Conservation (phyloP, 2,113 vertebrate species). For the Brienomyrus longianalis region DNA sequence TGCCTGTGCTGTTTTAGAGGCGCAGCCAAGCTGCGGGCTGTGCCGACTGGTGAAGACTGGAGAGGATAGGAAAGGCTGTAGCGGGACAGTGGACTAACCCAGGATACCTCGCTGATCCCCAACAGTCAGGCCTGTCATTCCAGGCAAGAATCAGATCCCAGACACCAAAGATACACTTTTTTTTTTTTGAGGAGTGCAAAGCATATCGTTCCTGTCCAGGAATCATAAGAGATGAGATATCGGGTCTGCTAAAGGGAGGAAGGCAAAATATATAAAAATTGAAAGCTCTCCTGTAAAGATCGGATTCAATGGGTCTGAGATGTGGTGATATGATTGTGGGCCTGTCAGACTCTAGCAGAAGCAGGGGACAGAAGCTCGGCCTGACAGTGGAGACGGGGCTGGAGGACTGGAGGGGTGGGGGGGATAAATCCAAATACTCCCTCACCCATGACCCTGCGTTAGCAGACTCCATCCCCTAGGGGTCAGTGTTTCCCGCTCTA, state of each 20-base stretch:
- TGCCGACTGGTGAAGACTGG: neutral
- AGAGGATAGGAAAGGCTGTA: neutral
- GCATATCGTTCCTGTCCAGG: conserved; percentile 2
- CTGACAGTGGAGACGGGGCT: neutral
- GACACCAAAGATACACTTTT: neutral
- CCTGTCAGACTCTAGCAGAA: neutral
- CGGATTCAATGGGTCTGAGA: neutral
- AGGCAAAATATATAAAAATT: neutral
- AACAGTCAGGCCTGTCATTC: neutral
- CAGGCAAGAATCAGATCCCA: neutral
- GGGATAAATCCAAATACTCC: neutral
- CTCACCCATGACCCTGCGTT: neutral
- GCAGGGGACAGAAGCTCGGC: neutral
- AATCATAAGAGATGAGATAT: conserved; percentile 10
- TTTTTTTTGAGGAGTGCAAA: neutral
- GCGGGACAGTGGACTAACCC: neutral
- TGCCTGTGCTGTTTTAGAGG: neutral
- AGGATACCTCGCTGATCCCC: neutral
- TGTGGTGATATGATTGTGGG: neutral
- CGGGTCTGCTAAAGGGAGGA: neutral
- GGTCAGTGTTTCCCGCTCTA: neutral
- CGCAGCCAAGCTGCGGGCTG: neutral
- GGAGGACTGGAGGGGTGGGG: neutral
- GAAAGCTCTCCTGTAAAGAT: neutral
- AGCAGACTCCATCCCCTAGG: neutral